These are phyloP conservation scores for Pristionchus mayeri DNA, from an alignment of 2,888 invertebrate species.

Conservation along the genomic window DNA sequence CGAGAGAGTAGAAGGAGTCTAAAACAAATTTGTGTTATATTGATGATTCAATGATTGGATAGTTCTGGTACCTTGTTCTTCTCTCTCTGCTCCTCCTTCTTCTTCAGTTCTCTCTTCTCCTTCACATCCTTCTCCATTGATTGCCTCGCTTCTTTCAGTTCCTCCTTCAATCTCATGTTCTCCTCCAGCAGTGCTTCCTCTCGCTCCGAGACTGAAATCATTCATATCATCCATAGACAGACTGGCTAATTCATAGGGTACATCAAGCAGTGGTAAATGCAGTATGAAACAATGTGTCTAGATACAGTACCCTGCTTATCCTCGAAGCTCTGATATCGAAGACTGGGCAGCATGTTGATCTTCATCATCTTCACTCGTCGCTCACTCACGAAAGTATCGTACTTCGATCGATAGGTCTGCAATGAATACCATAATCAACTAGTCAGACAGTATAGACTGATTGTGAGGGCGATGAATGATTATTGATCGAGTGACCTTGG, in stretches of 20 bases:
- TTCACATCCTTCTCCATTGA: neutral
- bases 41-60: neutral
- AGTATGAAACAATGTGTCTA: neutral
- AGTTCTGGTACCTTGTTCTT: neutral
- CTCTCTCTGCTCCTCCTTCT: neutral
- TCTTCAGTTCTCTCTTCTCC: neutral
- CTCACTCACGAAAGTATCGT: neutral
- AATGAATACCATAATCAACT: neutral
- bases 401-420: neutral
- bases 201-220: neutral
- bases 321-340: neutral
- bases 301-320: neutral
- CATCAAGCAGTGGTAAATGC: neutral
- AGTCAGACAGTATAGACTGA: neutral
- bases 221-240: neutral
- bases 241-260: neutral
- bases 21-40: neutral
- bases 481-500: neutral
- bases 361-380: slow-evolving; percentile 17
- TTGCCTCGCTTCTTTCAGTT: neutral
- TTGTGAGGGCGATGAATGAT: neutral
- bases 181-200: neutral
- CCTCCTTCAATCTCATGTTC: neutral
- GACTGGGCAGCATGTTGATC: neutral
- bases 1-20: neutral